phyloP scores from a whole-genome alignment of 2,888 invertebrate species.

The Cryptocephalus moraei region DNA sequence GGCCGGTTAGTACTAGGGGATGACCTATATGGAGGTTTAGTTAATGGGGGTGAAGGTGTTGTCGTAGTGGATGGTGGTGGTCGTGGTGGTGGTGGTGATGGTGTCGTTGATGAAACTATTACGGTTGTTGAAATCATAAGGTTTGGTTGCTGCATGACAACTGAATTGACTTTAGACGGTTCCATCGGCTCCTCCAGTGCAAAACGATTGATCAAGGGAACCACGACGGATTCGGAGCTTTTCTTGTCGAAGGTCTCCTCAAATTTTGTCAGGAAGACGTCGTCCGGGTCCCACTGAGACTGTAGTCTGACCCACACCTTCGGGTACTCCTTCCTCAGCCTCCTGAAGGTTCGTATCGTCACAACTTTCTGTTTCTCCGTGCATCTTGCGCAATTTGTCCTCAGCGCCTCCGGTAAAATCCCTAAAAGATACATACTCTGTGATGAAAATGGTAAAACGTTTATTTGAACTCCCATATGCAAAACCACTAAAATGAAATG shows the following conservation, averaged over 20 bases:
- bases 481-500: too few species aligned
- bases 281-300: slow-evolving; percentile 59
- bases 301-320: slow-evolving; percentile 56
- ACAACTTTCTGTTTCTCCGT: slow-evolving; percentile 55
- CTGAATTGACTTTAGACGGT: not conserved
- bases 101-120: slow-evolving; percentile 4
- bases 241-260: slow-evolving; percentile 27
- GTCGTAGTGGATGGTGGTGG: slow-evolving; percentile 6
- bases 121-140: slow-evolving; percentile 1
- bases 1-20: not conserved
- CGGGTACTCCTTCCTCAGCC: slow-evolving; percentile 54
- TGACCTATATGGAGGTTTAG: slow-evolving; percentile 1
- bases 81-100: slow-evolving; percentile 8
- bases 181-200: slow-evolving; percentile 1
- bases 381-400: slow-evolving; percentile 55
- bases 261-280: slow-evolving; percentile 45
- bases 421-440: slow-evolving; percentile 39
- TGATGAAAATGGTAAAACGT: too few species aligned
- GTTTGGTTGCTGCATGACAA: slow-evolving; percentile 1
- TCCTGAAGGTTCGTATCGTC: slow-evolving; percentile 54
- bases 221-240: not conserved
- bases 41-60: slow-evolving; percentile 6
- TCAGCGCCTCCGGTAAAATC: slow-evolving; percentile 59
- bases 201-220: slow-evolving; percentile 10
- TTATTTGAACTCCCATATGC: too few species aligned